Conservation (phyloP, 2,888 invertebrate species). For the Hypsopygia costalis region DNA sequence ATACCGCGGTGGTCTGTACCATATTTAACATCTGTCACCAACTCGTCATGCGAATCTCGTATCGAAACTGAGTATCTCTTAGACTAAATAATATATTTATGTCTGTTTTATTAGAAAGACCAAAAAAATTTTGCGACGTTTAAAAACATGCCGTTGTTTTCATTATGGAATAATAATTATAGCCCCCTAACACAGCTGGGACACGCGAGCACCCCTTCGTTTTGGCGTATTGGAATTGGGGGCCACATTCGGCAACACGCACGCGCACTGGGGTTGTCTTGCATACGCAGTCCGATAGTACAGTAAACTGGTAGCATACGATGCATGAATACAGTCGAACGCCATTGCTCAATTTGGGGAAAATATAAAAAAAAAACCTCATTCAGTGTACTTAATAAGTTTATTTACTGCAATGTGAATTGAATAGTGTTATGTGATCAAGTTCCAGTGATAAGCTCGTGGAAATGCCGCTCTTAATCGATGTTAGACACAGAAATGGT, state of each 20-base stretch:
- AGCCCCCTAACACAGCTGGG: conserved; percentile 64
- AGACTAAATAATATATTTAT: too few species aligned
- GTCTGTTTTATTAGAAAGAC: too few species aligned
- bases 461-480: conserved; percentile 67
- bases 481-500: conserved; percentile 63
- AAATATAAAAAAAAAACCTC: conserved; percentile 20
- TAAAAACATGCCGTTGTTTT: not conserved
- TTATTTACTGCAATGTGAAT: conserved; percentile 45
- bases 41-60: not conserved
- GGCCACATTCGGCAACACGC: conserved; percentile 68
- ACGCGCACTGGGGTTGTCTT: conserved; percentile 65
- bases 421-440: conserved; percentile 54
- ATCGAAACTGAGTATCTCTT: too few species aligned
- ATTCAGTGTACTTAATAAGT: conserved; percentile 22
- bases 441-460: conserved; percentile 23
- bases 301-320: conserved; percentile 52
- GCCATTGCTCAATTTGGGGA: conserved; percentile 37
- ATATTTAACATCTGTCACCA: conserved; percentile 19
- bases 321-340: conserved; percentile 52
- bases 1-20: conserved; percentile 29
- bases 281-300: conserved; percentile 49
- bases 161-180: conserved; percentile 20
- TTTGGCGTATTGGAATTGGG: conserved; percentile 34
- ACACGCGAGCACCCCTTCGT: conserved; percentile 16
- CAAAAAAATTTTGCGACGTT: not conserved